A percentile compares a stretch with the other conserved stretches of the same genome.
Evolutionary conservation across 35 echinoderm and acorn worm species (phyloP).

Genomic region (Holothuria glaberrima): DNA sequence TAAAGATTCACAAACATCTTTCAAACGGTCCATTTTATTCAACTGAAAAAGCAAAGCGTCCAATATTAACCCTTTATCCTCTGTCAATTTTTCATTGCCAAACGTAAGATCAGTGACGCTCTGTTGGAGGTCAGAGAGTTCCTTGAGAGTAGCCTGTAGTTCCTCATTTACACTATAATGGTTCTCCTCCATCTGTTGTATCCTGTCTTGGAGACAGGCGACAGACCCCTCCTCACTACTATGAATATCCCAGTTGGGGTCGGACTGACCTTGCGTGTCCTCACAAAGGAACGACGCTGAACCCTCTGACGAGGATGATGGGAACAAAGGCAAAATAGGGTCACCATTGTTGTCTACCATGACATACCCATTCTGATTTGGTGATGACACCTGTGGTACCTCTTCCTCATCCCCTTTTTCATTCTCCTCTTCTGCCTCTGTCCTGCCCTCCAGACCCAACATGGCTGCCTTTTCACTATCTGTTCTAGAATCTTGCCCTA

Average conservation of each 20-base stretch:
- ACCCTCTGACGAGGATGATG: conserved; percentile 84
- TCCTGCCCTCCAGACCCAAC: conserved; percentile 76
- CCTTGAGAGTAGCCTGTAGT: conserved; percentile 92
- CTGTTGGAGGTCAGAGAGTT: conserved; percentile 93
- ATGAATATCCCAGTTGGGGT: conserved; percentile 94
- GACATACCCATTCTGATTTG: conserved; percentile 59
- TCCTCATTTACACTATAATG: conserved; percentile 99
- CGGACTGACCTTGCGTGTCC: conserved; percentile 66
- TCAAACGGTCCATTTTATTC: conserved; percentile 73
- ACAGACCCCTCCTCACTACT: conserved; percentile 98
- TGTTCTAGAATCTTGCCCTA: conserved; percentile 77
- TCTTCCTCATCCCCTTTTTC: conserved; percentile 5
- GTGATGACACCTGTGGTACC: neutral
- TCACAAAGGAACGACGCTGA: conserved; percentile 38
- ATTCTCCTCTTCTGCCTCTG: conserved; percentile 43
- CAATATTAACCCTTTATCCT: conserved; percentile 83
- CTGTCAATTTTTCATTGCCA: conserved; percentile 89
- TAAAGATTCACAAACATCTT: conserved; percentile 55
- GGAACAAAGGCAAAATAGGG: conserved; percentile 75
- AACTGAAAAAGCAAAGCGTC: conserved; percentile 79
- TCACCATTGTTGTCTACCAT: conserved; percentile 78
- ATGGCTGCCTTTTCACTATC: conserved; percentile 89
- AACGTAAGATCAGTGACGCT: conserved; percentile 72
- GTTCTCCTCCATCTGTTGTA: conserved; percentile 99
- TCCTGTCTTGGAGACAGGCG: conserved; percentile 93